phyloP scores from a whole-genome alignment of 2,888 invertebrate genomes.

The Caenorhabditis becei region DNA sequence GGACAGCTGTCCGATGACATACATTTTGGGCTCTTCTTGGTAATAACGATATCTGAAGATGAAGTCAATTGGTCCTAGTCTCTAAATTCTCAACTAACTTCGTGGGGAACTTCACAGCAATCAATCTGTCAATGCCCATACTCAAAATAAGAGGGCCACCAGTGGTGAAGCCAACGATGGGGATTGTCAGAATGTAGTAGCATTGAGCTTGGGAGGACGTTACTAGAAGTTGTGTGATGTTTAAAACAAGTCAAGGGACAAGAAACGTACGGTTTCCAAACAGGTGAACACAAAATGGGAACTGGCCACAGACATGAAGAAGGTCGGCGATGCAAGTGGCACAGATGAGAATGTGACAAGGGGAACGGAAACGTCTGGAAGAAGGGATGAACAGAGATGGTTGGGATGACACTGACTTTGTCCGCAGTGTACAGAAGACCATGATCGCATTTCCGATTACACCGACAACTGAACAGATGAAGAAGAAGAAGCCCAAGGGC shows the following conservation, averaged over 20 bases:
- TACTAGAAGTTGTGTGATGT: too few species aligned
- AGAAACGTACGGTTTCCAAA: constrained; percentile 51
- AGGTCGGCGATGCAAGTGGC: constrained; percentile 62
- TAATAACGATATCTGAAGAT: constrained; percentile 58
- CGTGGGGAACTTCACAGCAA: constrained; percentile 63
- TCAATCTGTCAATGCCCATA: constrained; percentile 64
- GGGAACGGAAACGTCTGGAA: constrained; percentile 59
- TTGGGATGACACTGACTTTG: constrained; percentile 34
- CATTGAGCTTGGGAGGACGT: constrained; percentile 58
- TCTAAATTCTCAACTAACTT: constrained; percentile 17
- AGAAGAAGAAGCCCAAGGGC: constrained; percentile 65
- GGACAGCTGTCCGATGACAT: constrained; percentile 46
- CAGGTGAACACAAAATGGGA: constrained; percentile 61
- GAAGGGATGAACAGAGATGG: background rate
- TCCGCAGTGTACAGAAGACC: constrained; percentile 51
- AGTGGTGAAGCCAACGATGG: constrained; percentile 55
- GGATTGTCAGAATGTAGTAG: constrained; percentile 59
- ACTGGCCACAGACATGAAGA: constrained; percentile 62
- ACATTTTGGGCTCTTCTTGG: constrained; percentile 56
- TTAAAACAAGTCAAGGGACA: too few species aligned
- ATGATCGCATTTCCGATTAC: constrained; percentile 61
- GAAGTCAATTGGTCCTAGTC: too few species aligned
- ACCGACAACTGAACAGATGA: constrained; percentile 59
- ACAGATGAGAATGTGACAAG: constrained; percentile 64
- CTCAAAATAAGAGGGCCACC: constrained; percentile 61